Evolutionary conservation across 2,888 invertebrate species (phyloP), one percentile per base, ranked within the genome.

Genomic region (Eurytoma adleriae): DNA sequence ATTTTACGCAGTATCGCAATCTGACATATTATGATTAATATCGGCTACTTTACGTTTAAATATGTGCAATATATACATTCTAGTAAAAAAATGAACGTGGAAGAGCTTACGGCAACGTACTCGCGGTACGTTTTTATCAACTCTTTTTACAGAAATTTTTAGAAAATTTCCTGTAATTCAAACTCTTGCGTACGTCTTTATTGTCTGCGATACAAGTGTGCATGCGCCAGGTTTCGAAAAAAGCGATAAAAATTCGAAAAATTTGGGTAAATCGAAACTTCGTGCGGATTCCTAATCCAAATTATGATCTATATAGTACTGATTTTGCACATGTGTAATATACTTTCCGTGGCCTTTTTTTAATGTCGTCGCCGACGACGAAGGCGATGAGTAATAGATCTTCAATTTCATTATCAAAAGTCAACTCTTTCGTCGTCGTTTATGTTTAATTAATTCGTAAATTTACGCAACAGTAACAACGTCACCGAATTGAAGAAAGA

Each of bases 121-220:
- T 12, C 48, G 68, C 5, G 14, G 13, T 20, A 81, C 48, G 52
- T 61, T 14, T 40, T 40, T 40, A 5, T 40, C 40, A 40, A 40
- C 40, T 40, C 40, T 62, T n/a, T 50, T 56, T 24, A 30, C 52
- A 40, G 72, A 81, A 68, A 68, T 59, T 81, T 74, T 72, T 66
- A 20, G 7, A 71, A 71, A 56, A 72, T 62, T 72, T 81, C 71
- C 1, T 62, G 57, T 4, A 2, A 40, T 40, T 24, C 67, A 30
- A 57, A 52, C n/a, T 10, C 27, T 5, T 7, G 40, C 40, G 40
- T 40, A 40, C 40, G 40, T 79, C 76, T 78, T 81, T 81, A 81
- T 81, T 81, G 78, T 81, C 81, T 81, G 75, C 75, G 14, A 64
- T 72, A 79, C 68, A 54, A 20, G 71, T 78, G 67, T 79, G 72